Percentiles rank a stretch among this genome's conserved stretches.
These are phyloP conservation scores for Calephelis perditalis DNA, from an alignment of 2,888 invertebrate species.

Conservation along the genomic window DNA sequence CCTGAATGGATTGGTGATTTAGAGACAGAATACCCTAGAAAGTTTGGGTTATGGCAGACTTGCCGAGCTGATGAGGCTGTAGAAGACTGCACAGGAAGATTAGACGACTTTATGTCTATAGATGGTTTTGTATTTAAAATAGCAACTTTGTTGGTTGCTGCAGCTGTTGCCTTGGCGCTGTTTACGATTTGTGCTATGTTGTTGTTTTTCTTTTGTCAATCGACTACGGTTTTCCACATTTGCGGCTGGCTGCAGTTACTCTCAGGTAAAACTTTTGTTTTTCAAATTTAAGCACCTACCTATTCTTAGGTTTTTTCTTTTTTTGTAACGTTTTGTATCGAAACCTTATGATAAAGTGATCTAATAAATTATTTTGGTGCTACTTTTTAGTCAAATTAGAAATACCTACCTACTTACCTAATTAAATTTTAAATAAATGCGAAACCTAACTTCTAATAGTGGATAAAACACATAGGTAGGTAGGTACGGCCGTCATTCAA, in stretches of 20 bases:
- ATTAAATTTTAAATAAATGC: too few species aligned
- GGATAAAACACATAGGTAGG: too few species aligned
- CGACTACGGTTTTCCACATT: slow-evolving; percentile 93
- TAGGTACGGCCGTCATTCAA: too few species aligned
- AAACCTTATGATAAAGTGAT: too few species aligned
- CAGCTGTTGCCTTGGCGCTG: slow-evolving; percentile 90
- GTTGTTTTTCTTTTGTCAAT: slow-evolving; percentile 94
- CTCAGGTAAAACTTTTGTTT: slow-evolving; percentile 84
- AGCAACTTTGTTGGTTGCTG: slow-evolving; percentile 92
- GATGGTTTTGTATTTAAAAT: slow-evolving; percentile 90
- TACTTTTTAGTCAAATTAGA: too few species aligned
- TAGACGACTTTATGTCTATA: slow-evolving; percentile 90
- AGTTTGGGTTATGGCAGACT: slow-evolving; percentile 94
- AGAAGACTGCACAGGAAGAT: slow-evolving; percentile 90
- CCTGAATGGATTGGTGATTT: slow-evolving; percentile 94
- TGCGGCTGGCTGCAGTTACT: slow-evolving; percentile 98
- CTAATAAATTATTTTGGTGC: too few species aligned
- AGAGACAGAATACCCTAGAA: slow-evolving; percentile 91
- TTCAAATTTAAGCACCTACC: too few species aligned
- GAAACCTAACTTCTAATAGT: too few species aligned
- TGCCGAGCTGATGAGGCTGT: slow-evolving; percentile 88
- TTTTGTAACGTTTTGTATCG: too few species aligned
- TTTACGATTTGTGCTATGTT: slow-evolving; percentile 93
- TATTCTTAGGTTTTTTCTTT: too few species aligned
- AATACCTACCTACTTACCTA: too few species aligned